Evolutionary conservation across 2,888 invertebrate species (phyloP), one percentile per base, ranked within the genome.

Genomic region (Ischnus inquisitorius): DNA sequence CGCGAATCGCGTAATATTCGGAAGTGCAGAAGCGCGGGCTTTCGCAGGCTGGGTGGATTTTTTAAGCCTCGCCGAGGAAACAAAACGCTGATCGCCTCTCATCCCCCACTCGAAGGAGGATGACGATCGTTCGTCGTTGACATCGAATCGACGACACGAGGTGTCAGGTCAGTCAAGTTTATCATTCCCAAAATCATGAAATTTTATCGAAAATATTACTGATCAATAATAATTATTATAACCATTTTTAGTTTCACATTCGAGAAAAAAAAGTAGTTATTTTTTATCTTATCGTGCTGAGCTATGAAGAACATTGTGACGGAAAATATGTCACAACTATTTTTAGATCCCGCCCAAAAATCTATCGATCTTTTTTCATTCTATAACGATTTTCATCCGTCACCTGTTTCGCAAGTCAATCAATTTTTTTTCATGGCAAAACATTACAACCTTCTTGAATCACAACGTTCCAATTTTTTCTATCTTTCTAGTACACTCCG

Each of bases 91-190:
- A 22, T 3, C 22, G 6, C 12, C 46, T 14, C 46, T n/a, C 46
- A 4, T n/a, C 51, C 51, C 51, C 19, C 16, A 4, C 51, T 51
- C 34, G 34, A 34, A 51, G 19, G 25, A 78, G 54, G 67, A 80
- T 64, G 80, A 80, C 68, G 54, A 78, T 78, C 41, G 60, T 77
- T 19, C 48, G 46, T 60, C 76, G 80, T 80, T 80, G 83, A 83
- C 46, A 46, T 48, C 71, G n/a, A 16, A 51, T 28, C 75, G 64
- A 34, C 51, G 77, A 65, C 43, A 10, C 84, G 71, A 62, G 76
- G 76, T 77, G 79, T 48, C 80, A 80, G 76, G 83, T 79, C 46
- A 79, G 82, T 57, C 39, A 51, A 51, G 60, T 34, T 69, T 79
- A 64, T 62, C 19, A n/a, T 10, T 16, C 28, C 6, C 16, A 19